A percentile compares a stretch with the other conserved stretches of the same genome.
These are phyloP conservation scores for Caenorhabditis remanei DNA, from an alignment of 1,140 invertebrate genomes.

Conservation along the genomic window DNA sequence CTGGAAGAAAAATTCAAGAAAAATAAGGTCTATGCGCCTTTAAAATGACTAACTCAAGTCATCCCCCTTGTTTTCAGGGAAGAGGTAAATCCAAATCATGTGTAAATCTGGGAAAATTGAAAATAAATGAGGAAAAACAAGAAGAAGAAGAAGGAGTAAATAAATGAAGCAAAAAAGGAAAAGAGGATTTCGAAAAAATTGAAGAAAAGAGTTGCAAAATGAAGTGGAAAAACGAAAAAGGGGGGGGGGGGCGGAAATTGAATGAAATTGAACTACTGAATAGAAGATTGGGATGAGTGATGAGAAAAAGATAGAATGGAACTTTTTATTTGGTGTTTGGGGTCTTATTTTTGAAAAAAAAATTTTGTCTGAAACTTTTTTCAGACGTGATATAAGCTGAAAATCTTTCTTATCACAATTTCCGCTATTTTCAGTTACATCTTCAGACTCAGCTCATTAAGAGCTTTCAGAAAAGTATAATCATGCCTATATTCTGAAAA, in stretches of 20 bases:
- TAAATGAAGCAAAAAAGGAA: too few relatives aligned
- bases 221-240: neutral
- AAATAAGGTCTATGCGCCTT: too few relatives aligned
- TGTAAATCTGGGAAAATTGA: neutral
- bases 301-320: neutral
- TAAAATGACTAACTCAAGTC: neutral
- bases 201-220: slow-evolving; percentile 5
- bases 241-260: slow-evolving; percentile 31
- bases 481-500: too few relatives aligned
- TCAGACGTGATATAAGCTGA: too few relatives aligned
- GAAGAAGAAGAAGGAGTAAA: neutral
- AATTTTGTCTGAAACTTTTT: too few relatives aligned
- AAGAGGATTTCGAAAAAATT: neutral
- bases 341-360: too few relatives aligned
- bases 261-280: slow-evolving; percentile 11
- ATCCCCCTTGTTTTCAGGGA: too few relatives aligned
- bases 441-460: too few relatives aligned
- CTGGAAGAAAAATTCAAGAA: too few relatives aligned
- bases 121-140: neutral
- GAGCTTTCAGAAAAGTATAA: too few relatives aligned
- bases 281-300: neutral
- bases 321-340: neutral
- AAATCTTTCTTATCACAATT: too few relatives aligned
- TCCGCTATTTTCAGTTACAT: too few relatives aligned
- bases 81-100: neutral